Evolutionary conservation across 2,888 invertebrate species (phyloP).

Genomic region (Dione juno): DNA sequence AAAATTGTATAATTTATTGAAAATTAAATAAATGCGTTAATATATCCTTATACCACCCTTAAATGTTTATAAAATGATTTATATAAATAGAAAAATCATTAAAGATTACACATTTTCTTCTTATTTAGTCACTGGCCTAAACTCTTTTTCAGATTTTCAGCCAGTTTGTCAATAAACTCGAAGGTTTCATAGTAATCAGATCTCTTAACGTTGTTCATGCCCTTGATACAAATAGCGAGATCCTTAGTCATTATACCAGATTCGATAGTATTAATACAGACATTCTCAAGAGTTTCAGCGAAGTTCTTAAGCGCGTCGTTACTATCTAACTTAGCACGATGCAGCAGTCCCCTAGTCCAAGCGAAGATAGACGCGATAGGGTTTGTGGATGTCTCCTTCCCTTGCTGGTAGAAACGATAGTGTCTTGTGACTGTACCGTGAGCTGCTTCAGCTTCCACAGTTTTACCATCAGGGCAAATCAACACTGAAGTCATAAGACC

Average conservation of each 20-base stretch:
- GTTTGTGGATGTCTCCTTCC: conserved; percentile 99
- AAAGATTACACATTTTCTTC: conserved; percentile 63
- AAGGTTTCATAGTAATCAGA: conserved; percentile 98
- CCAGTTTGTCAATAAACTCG: conserved; percentile 97
- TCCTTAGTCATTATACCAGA: conserved; percentile 98
- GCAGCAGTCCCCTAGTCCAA: conserved; percentile 96
- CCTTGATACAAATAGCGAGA: conserved; percentile 98
- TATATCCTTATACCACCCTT: conserved; percentile 65
- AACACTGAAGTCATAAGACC: conserved; percentile 99
- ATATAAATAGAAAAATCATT: conserved; percentile 46
- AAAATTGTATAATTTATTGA: conserved; percentile 27
- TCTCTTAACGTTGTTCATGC: conserved; percentile 90
- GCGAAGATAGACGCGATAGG: conserved; percentile 99
- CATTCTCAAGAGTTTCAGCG: conserved; percentile 93
- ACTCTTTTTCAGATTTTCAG: conserved; percentile 91
- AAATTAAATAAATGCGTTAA: conserved; percentile 68
- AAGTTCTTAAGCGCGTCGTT: conserved; percentile 91
- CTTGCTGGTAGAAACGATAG: conserved; percentile 94
- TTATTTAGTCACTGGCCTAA: conserved; percentile 80
- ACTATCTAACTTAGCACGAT: conserved; percentile 96
- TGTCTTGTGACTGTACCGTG: conserved; percentile 98
- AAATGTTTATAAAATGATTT: conserved; percentile 51
- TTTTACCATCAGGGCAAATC: conserved; percentile 98
- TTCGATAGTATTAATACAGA: conserved; percentile 97
- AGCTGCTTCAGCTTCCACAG: conserved; percentile 98